Base-by-base conservation (phyloP, 1,140 invertebrate genomes). In the Aricia agestis region DNA sequence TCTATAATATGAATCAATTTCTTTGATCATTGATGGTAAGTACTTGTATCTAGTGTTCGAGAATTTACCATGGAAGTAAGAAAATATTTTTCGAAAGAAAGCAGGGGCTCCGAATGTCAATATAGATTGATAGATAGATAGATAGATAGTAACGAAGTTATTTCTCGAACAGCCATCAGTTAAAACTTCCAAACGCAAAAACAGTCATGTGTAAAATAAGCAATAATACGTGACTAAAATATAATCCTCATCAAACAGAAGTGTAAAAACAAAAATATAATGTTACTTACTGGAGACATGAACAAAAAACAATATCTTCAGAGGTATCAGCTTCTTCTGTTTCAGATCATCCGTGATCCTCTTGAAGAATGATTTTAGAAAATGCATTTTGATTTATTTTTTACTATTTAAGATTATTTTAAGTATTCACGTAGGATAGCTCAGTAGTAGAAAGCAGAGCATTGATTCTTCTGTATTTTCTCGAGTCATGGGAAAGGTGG, bases 251-350 rank as follows among this genome's bases (percentile, higher is more conserved):
- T 31, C 0, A 19, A 11, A 63, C 11, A 10, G 18, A 63, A 6
- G 18, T 25, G 25, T 63, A 11, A 59, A 59, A 41, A 36, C 36
- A 17, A 67, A 45, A 19, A n/a, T 67, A 25, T 45, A 10, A 31
- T 31, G 45, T 61, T 76, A 90, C 95, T 95, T 93, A 96, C 95
- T 96, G 32, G 95, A 96, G 19, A 94, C 93, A 88, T 96, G 95
- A 25, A 96, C 94, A 80, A 96, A 96, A 85, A 96, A 96, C 71
- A 96, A 92, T 72, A 96, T 86, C 84, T 96, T 96, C 19, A 96
- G 79, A 1, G 95, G 94, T 72, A 96, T 87, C 7, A 96, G 86
- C 82, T 96, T 93, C 79, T 95, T 95, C 74, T 95, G 94, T 71
- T 92, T 93, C 74, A 96, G 93, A 84, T 96, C 95, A 74, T 95